A percentile compares a stretch with the other conserved stretches of the same genome.
phyloP scores from a whole-genome alignment of 2,797 vertebrate species.

The Euphonia xanthogaster region DNA sequence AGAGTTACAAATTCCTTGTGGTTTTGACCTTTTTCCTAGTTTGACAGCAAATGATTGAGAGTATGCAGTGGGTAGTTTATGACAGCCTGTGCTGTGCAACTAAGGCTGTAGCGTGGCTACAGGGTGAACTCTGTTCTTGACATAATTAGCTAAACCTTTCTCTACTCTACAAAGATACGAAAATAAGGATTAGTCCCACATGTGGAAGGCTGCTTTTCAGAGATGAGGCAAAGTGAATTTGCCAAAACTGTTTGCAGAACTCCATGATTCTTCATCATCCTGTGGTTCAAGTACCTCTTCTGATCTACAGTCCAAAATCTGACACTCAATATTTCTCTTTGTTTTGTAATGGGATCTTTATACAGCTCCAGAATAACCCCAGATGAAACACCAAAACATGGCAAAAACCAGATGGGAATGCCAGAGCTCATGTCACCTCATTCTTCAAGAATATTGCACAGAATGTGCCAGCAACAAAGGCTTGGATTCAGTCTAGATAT shows the following conservation, averaged over 20 bases:
- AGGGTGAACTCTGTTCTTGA: not conserved
- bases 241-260: not conserved
- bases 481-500: not conserved
- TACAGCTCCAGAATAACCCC: constrained; percentile 4
- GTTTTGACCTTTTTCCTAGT: constrained; percentile 36
- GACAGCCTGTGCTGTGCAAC: not conserved
- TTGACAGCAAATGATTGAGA: constrained; percentile 28
- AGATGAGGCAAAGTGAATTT: constrained; percentile 7
- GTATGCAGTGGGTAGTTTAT: not conserved
- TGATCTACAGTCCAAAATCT: constrained; percentile 40
- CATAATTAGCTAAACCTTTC: not conserved
- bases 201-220: constrained; percentile 19
- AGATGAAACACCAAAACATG: constrained; percentile 3
- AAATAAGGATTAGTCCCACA: constrained; percentile 24
- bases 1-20: constrained; percentile 36
- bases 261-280: not conserved
- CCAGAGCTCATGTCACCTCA: constrained; percentile 9
- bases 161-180: not conserved
- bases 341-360: not conserved
- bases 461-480: not conserved
- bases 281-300: constrained; percentile 16
- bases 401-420: not conserved
- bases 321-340: not conserved
- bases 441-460: not conserved
- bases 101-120: not conserved